phyloP scores from a whole-genome alignment of 2,113 vertebrate species.

The Sander vitreus region DNA sequence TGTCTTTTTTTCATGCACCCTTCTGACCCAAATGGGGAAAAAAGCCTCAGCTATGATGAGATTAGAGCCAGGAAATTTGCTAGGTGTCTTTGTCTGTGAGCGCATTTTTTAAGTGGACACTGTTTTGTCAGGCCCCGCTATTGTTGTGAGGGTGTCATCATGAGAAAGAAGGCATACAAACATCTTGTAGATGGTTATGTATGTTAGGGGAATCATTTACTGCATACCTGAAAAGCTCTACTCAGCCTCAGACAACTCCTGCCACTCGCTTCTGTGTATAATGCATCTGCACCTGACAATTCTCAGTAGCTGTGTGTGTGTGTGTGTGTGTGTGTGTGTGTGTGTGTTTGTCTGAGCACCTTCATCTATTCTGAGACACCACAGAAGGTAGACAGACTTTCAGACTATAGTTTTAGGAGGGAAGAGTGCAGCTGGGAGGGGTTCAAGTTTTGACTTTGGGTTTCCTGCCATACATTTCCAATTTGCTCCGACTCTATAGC shows the following conservation, averaged over 20 bases:
- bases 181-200: constrained; percentile 17
- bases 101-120: constrained; percentile 22
- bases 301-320: constrained; percentile 19
- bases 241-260: neutral
- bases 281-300: constrained; percentile 28
- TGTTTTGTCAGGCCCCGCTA: neutral
- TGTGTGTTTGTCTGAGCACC: neutral
- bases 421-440: neutral
- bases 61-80: constrained; percentile 48
- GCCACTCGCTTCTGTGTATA: neutral
- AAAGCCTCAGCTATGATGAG: constrained; percentile 26
- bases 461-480: neutral
- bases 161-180: constrained; percentile 29
- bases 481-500: neutral
- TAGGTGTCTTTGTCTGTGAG: constrained; percentile 5
- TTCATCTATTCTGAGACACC: constrained; percentile 23
- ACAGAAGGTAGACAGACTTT: constrained; percentile 6
- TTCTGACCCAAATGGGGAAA: neutral
- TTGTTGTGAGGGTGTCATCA: constrained; percentile 19
- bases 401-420: neutral
- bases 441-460: neutral
- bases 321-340: constrained; percentile 12
- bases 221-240: constrained; percentile 2
- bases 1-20: constrained; percentile 8
- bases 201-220: constrained; percentile 39